Evolutionary conservation across 2,888 invertebrate species (phyloP).

Genomic region (Oxycera nigricornis): DNA sequence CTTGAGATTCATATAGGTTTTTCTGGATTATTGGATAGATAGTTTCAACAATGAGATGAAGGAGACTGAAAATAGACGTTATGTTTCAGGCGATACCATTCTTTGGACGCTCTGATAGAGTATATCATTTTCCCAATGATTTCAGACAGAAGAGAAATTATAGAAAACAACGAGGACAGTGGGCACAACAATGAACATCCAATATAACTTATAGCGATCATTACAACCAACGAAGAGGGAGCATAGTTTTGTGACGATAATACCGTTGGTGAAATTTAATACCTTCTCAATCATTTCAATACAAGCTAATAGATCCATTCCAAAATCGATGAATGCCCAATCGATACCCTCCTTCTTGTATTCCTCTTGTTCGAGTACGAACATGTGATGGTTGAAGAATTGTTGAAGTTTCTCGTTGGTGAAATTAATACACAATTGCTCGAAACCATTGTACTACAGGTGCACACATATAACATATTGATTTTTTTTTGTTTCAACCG

Average conservation of each 20-base stretch:
- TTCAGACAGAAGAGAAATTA: too few species aligned
- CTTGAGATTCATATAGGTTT: not conserved
- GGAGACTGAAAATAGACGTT: not conserved
- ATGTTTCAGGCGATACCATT: conserved; percentile 7
- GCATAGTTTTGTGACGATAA: not conserved
- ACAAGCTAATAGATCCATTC: conserved; percentile 95
- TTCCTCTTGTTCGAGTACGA: conserved; percentile 96
- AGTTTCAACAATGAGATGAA: not conserved
- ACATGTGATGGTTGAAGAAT: conserved; percentile 99
- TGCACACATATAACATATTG: conserved; percentile 4
- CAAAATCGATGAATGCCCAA: conserved; percentile 97
- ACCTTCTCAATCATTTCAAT: conserved; percentile 96
- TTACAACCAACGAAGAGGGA: not conserved
- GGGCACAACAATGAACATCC: too few species aligned
- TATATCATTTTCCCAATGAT: too few species aligned
- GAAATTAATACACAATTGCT: conserved; percentile 98
- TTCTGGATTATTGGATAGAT: not conserved
- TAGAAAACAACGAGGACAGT: too few species aligned
- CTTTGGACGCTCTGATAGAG: not conserved
- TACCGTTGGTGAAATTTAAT: conserved; percentile 55
- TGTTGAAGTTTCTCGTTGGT: conserved; percentile 98
- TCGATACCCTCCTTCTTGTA: conserved; percentile 93
- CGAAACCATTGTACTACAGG: conserved; percentile 88
- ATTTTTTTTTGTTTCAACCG: not conserved
- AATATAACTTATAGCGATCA: too few species aligned